Conservation (phyloP, 2,888 invertebrate species). For the Tipula helvola region DNA sequence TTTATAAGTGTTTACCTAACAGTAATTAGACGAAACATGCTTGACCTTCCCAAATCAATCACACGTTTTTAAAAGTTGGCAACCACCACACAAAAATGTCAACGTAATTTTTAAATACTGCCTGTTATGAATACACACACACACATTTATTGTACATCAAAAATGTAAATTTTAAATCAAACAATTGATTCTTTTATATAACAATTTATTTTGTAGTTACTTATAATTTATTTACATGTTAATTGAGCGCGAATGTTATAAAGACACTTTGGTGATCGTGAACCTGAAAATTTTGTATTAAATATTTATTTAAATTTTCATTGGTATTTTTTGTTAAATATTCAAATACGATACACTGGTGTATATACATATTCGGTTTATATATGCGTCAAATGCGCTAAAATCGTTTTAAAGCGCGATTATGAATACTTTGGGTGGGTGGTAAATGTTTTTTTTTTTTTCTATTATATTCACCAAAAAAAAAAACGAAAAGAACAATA, state of each 20-base stretch:
- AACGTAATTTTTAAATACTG: background rate
- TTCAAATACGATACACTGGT: background rate
- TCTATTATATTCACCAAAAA: background rate
- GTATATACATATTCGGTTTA: background rate
- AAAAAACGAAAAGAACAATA: background rate
- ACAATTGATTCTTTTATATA: background rate
- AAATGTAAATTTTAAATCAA: background rate
- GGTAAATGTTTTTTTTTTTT: background rate
- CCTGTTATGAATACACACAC: background rate
- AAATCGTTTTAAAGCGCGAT: background rate
- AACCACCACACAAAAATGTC: background rate
- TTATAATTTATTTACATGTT: background rate
- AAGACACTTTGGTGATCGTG: background rate
- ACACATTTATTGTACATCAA: background rate
- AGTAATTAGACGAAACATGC: background rate
- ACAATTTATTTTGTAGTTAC: background rate
- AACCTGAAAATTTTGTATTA: background rate
- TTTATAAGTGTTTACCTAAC: too few species aligned
- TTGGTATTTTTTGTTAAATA: background rate
- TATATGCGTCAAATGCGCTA: background rate
- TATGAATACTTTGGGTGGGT: background rate
- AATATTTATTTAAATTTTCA: background rate
- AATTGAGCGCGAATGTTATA: background rate
- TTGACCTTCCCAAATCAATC: background rate
- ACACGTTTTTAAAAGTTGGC: background rate